Percentiles rank a stretch among this genome's conserved stretches.
These are phyloP conservation scores for Muscicapa comitata DNA, from an alignment of 2,797 vertebrate genomes.

Conservation along the genomic window DNA sequence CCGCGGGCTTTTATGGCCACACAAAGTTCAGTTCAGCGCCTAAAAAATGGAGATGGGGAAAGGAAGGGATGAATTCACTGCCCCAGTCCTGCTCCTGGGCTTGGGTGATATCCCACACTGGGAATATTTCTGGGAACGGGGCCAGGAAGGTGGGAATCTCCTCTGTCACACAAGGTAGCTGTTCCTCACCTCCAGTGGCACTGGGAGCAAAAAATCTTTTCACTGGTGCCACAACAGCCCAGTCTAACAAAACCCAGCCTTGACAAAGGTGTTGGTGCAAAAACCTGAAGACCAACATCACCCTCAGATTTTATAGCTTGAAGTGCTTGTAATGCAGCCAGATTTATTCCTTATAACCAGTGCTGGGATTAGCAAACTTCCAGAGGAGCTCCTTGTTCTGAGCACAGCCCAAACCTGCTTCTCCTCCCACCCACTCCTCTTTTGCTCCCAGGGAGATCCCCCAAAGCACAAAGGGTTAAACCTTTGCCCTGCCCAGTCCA, in stretches of 20 bases:
- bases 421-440: background rate
- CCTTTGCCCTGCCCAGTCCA: background rate
- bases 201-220: background rate
- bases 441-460: background rate
- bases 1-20: background rate
- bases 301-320: background rate
- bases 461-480: background rate
- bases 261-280: background rate
- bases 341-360: background rate
- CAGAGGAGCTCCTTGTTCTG: background rate
- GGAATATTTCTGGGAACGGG: background rate
- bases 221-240: background rate
- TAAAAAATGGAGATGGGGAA: background rate
- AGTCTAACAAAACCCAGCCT: background rate
- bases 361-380: background rate
- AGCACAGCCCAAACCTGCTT: background rate
- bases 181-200: accelerated
- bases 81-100: background rate
- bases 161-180: no score
- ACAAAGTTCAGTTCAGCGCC: background rate
- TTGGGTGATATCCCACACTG: background rate
- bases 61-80: accelerated
- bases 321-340: background rate
- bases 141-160: background rate
- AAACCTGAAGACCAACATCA: background rate